Evolutionary conservation across 37 sponge, comb jelly and placozoan genomes (phyloP), one percentile per base, ranked within the genome.

Genomic region (Theonella swinhoei): DNA sequence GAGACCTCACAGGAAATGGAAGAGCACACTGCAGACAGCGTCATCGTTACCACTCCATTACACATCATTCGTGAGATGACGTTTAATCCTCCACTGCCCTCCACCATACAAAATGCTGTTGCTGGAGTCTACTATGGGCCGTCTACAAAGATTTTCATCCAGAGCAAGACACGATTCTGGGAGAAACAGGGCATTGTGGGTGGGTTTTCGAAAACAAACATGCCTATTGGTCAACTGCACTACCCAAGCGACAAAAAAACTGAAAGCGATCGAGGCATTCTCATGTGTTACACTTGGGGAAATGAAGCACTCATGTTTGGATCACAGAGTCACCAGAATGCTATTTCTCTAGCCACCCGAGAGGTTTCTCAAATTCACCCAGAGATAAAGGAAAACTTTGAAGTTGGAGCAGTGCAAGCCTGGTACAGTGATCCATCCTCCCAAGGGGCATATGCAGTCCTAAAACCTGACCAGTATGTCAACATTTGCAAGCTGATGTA

Each of bases 131-230:
- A 31, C 24, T 78, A 85, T 42, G 69, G 72, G 23, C 72, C 86
- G 4, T 77, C 86, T 33, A 85, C 86, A 22, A 85, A 85, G 60
- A 85, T 85, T 23, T 42, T 85, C 65, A n/a, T 85, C 34, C 86
- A 85, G 58, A 39, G 79, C 64, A 77, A 70, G 71, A 78, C 59
- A 34, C 28, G 79, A 54, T 85, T 85, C 72, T 85, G 86, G 86
- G 78, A 85, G 33, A 32, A 42, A 22, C 23, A 58, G 25, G 68
- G 58, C 42, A 85, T 85, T 58, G 17, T 40, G 5, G 86, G 86
- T 26, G 86, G 78, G 24, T 85, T 85, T 64, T 65, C 78, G 23
- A 38, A 38, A 31, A 85, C 86, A 3, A 68, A 77, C 54, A 54
- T 68, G 47, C 86, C 86, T 25, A 78, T 85, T 78, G 79, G 86